phyloP scores from a whole-genome alignment of 2,888 invertebrate genomes.

The Theodoxus fluviatilis region DNA sequence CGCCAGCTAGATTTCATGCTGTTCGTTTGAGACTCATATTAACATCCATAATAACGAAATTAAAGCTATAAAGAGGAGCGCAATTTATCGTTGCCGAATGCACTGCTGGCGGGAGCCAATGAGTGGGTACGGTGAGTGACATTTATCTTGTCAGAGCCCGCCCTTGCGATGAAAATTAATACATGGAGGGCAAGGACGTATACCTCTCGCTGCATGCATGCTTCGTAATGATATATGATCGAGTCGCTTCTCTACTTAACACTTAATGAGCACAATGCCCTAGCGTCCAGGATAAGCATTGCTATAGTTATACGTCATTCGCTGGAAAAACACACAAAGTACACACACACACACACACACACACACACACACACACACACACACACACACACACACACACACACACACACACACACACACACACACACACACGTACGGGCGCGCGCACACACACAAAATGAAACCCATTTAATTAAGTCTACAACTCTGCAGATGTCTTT shows the following conservation, averaged over 20 bases:
- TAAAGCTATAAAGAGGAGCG: too few species aligned
- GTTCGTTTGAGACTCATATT: too few species aligned
- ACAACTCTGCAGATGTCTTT: too few species aligned
- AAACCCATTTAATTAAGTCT: conserved; percentile 20
- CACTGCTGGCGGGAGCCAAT: too few species aligned
- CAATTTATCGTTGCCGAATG: too few species aligned
- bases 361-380: conserved; percentile 13
- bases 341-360: not conserved
- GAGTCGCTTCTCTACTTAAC: not conserved
- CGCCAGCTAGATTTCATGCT: too few species aligned
- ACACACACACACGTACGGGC: conserved; percentile 16
- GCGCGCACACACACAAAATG: not conserved
- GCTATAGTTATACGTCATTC: not conserved
- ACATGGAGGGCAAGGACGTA: too few species aligned
- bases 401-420: conserved; percentile 21
- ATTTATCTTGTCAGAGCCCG: too few species aligned
- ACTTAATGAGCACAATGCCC: not conserved
- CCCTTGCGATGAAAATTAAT: too few species aligned
- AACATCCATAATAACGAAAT: too few species aligned
- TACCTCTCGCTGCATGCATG: not conserved
- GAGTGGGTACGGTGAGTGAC: too few species aligned
- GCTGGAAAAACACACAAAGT: not conserved
- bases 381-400: conserved; percentile 16
- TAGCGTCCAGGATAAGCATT: not conserved
- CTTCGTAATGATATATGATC: not conserved